phyloP scores from a whole-genome alignment of 2,797 vertebrate species.

The Moxostoma hubbsi region DNA sequence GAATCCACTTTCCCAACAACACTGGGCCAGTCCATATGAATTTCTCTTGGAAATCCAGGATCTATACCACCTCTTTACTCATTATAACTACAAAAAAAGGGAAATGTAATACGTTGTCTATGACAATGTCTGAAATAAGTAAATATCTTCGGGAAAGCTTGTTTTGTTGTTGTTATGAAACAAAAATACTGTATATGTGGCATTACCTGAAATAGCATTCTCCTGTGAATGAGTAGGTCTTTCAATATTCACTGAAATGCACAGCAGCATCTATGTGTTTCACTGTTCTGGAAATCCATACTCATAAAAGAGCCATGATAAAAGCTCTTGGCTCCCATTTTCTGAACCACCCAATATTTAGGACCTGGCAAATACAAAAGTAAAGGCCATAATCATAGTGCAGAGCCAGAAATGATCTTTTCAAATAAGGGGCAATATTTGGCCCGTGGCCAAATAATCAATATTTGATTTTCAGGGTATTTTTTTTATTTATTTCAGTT shows the following conservation, averaged over 20 bases:
- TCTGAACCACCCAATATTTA: slow-evolving; percentile 74
- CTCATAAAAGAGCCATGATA: slow-evolving; percentile 67
- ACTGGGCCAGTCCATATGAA: slow-evolving; percentile 65
- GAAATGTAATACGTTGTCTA: not conserved
- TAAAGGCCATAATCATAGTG: not conserved
- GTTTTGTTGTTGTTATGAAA: not conserved
- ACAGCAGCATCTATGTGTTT: slow-evolving; percentile 69
- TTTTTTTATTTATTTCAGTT: too few species aligned
- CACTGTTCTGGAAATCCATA: slow-evolving; percentile 67
- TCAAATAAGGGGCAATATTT: too few species aligned
- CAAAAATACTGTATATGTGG: not conserved
- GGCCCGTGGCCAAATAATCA: too few species aligned
- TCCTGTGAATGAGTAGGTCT: slow-evolving; percentile 70
- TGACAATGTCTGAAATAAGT: not conserved
- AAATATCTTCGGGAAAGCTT: not conserved
- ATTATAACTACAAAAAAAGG: slow-evolving; percentile 64
- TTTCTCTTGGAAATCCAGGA: slow-evolving; percentile 68
- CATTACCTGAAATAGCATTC: slow-evolving; percentile 72
- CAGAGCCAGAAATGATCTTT: too few species aligned
- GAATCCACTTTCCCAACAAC: slow-evolving; percentile 63
- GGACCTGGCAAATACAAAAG: slow-evolving; percentile 64
- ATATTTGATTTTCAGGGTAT: too few species aligned
- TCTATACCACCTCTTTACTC: slow-evolving; percentile 66
- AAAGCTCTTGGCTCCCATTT: slow-evolving; percentile 66
- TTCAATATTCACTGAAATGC: slow-evolving; percentile 64